Percentiles rank a stretch among this genome's conserved stretches.
phyloP scores from a whole-genome alignment of 2,113 vertebrate species.

The Galbula dea region DNA sequence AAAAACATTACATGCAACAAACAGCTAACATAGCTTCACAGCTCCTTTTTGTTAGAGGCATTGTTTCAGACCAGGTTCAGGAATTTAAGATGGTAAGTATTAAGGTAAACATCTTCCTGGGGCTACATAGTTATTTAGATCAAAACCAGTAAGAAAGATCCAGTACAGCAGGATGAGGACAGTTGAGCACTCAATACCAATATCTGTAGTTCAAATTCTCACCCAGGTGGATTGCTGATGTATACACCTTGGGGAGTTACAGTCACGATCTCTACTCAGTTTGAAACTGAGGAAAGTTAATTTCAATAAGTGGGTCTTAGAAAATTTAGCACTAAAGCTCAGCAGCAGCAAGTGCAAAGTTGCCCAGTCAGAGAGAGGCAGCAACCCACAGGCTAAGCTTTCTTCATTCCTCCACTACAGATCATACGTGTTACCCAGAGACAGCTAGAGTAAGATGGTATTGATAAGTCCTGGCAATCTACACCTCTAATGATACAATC shows the following conservation, averaged over 20 bases:
- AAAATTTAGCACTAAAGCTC: not conserved
- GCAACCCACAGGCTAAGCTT: accelerated
- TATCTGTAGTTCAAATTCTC: not conserved
- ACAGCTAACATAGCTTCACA: not conserved
- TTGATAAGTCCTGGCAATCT: accelerated
- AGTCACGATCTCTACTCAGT: not conserved
- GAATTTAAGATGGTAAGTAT: not conserved
- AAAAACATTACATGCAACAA: not conserved
- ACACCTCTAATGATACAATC: accelerated
- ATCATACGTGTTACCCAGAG: not conserved
- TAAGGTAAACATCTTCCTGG: not conserved
- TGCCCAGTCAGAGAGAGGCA: not conserved
- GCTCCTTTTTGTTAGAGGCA: not conserved
- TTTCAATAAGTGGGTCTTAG: not conserved
- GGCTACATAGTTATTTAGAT: not conserved
- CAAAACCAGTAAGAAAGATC: not conserved
- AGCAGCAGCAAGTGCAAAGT: not conserved
- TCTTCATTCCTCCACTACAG: accelerated
- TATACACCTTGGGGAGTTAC: not conserved
- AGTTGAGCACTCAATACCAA: not conserved
- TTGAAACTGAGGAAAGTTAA: not conserved
- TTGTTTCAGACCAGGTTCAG: not conserved
- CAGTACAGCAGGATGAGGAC: not conserved
- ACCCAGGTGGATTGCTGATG: not conserved
- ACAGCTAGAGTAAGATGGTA: too few relatives aligned